Evolutionary conservation across 2,113 vertebrate genomes (phyloP).

Genomic region (Ictalurus punctatus): DNA sequence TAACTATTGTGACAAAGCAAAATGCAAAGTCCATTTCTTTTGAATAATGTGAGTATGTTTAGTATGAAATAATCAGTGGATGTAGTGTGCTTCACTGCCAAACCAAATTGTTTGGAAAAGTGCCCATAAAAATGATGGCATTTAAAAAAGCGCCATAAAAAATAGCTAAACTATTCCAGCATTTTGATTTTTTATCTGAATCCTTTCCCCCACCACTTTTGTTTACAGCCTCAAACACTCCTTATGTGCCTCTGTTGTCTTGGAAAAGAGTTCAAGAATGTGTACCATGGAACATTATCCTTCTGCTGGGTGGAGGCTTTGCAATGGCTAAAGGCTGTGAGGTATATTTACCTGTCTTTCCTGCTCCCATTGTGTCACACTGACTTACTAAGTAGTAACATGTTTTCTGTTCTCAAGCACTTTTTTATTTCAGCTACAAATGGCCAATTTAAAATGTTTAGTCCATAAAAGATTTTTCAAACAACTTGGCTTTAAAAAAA

Average conservation of each 20-base stretch:
- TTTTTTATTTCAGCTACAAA: neutral
- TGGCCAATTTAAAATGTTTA: neutral
- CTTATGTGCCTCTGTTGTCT: conserved; percentile 83
- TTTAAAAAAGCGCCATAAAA: neutral
- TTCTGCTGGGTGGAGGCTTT: conserved; percentile 92
- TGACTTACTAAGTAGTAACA: neutral
- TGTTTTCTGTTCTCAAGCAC: neutral
- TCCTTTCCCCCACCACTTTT: neutral
- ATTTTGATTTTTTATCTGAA: neutral
- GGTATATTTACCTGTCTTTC: conserved; percentile 67
- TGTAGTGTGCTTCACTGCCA: neutral
- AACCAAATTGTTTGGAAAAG: neutral
- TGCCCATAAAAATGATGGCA: neutral
- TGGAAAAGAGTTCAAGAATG: conserved; percentile 91
- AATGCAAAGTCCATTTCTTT: neutral
- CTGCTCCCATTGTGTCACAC: neutral
- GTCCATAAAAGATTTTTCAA: neutral
- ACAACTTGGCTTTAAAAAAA: neutral
- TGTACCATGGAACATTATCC: conserved; percentile 94
- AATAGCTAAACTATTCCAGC: neutral
- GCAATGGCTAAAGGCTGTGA: conserved; percentile 98
- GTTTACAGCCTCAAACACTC: conserved; percentile 78
- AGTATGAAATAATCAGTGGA: neutral
- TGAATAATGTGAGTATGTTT: neutral
- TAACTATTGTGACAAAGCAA: conserved; percentile 1